Evolutionary conservation across 1,140 invertebrate species (phyloP), one percentile per base, ranked within the genome.

Genomic region (Diorhabda sublineata): DNA sequence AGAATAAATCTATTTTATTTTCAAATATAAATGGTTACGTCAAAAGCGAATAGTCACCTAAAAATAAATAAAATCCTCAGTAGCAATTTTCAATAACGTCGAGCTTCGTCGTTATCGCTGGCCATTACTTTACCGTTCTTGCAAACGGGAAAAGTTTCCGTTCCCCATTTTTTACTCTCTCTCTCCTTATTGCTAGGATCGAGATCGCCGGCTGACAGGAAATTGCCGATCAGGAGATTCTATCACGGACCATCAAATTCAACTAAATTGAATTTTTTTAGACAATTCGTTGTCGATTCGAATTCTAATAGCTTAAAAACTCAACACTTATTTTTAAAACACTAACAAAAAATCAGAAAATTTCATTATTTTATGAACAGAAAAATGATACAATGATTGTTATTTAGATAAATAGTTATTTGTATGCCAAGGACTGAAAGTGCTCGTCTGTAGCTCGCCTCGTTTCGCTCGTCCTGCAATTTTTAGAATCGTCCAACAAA

Each of bases 121-220:
- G 47, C 47, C n/a, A 52, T 52, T 52, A 52, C 47, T 52, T 52
- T 52, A 52, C n/a, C 47, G 47, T 52, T 6, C 47, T 52, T 52
- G 47, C 47, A 52, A 52, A 52, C 47, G 47, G 47, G 63, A 58
- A 58, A 69, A 64, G 52, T 57, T 64, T 64, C 45, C 61, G 44
- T 69, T 52, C 56, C 58, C 67, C 47, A 43, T 52, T 69, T 61
- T 61, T 61, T 26, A 26, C 26, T 26, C 26, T 43, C 59, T 61
- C 41, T 8, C 26, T 41, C 26, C 59, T 61, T 61, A 61, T 61
- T 61, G 59, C 59, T 41, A 8, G 4, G 59, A 8, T 8, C 42
- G 26, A 43, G 41, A 43, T 42, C 59, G 59, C 59, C 42, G 42
- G 41, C 41, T 45, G 56, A 56, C 45, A 43, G 64, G 66, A 26